These are phyloP conservation scores for Protaetia brevitarsis DNA, from an alignment of 1,140 invertebrate species.

Conservation along the genomic window DNA sequence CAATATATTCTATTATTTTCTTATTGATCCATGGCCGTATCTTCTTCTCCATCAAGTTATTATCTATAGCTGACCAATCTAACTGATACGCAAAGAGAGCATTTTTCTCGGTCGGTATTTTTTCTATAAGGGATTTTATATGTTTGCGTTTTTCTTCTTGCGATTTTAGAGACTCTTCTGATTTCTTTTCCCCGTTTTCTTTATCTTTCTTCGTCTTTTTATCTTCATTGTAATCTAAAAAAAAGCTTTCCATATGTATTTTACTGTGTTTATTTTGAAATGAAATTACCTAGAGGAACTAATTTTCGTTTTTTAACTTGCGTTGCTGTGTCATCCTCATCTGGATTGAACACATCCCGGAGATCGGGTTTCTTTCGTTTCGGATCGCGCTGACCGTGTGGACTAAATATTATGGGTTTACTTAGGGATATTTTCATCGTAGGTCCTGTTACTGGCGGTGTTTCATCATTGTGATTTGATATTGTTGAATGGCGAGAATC, in stretches of 20 bases:
- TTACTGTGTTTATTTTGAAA: background rate
- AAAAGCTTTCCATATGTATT: constrained; percentile 41
- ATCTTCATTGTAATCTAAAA: constrained; percentile 61
- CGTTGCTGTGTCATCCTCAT: constrained; percentile 73
- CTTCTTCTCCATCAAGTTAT: constrained; percentile 87
- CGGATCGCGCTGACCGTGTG: constrained; percentile 47
- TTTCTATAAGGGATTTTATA: constrained; percentile 96
- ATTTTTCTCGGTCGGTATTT: constrained; percentile 96
- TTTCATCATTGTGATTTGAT: constrained; percentile 41
- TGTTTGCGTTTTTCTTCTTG: constrained; percentile 94
- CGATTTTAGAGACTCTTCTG: constrained; percentile 65
- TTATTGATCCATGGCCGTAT: constrained; percentile 99
- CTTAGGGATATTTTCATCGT: constrained; percentile 46
- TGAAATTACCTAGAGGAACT: constrained; percentile 67
- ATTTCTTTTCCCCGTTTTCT: constrained; percentile 62
- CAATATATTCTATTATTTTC: constrained; percentile 99
- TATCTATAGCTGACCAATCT: constrained; percentile 78
- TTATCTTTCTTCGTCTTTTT: constrained; percentile 58
- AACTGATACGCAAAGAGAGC: constrained; percentile 92
- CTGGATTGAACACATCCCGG: constrained; percentile 87
- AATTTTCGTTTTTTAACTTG: constrained; percentile 76
- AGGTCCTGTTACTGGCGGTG: constrained; percentile 36
- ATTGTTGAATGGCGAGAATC: constrained; percentile 44
- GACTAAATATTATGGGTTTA: constrained; percentile 42
- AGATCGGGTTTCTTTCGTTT: constrained; percentile 60